Evolutionary conservation across 2,113 vertebrate species (phyloP).

Genomic region (Malurus alboscapulatus): DNA sequence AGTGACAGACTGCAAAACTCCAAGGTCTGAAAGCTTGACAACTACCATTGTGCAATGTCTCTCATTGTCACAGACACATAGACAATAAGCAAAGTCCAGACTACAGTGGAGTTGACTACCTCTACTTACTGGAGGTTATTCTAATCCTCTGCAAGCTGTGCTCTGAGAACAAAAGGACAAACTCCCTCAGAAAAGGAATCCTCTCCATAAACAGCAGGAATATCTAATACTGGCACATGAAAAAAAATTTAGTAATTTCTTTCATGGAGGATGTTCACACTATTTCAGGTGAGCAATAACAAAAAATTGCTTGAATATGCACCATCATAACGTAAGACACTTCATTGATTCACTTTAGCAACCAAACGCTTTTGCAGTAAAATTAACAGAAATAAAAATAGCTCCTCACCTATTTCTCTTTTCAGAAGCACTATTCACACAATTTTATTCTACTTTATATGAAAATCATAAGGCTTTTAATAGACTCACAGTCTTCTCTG

Average conservation of each 20-base stretch:
- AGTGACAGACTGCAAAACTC: background rate
- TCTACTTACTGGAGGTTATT: background rate
- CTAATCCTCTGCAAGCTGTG: background rate
- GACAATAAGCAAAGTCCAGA: background rate
- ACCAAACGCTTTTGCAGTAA: background rate
- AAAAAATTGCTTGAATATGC: background rate
- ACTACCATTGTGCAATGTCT: background rate
- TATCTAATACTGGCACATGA: background rate
- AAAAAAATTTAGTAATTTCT: background rate
- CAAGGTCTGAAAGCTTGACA: background rate
- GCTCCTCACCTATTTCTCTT: background rate
- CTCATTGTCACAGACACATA: background rate
- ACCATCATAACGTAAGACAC: background rate
- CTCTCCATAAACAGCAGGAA: background rate
- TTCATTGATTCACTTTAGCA: background rate
- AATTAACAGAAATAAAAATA: background rate
- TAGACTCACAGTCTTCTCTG: background rate
- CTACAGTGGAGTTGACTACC: background rate
- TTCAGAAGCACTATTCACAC: background rate
- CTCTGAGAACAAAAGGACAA: background rate
- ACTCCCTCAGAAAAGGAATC: background rate
- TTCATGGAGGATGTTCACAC: rapidly evolving
- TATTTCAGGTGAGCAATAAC: background rate
- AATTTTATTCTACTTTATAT: background rate
- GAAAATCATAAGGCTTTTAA: background rate